phyloP scores from a whole-genome alignment of 2,113 vertebrate genomes.

The Tauraco erythrolophus region DNA sequence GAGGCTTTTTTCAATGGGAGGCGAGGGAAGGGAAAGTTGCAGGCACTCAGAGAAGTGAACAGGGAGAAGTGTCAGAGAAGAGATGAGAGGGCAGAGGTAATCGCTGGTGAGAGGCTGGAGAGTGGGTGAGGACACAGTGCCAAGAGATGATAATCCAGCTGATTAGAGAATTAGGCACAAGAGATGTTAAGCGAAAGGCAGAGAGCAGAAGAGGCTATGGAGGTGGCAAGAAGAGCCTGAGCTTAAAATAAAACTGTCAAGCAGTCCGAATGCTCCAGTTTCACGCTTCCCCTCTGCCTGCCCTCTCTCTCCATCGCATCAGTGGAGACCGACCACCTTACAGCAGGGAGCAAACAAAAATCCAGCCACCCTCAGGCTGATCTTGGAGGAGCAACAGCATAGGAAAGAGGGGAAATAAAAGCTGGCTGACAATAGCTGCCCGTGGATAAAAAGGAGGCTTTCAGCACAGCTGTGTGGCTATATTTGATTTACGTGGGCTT shows the following conservation, averaged over 20 bases:
- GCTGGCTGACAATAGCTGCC: neutral
- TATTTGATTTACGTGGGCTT: neutral
- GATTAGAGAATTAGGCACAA: conserved; percentile 36
- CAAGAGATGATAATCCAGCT: conserved; percentile 20
- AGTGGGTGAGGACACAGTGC: neutral
- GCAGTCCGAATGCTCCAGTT: neutral
- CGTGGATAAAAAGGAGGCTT: neutral
- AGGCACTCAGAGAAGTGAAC: neutral
- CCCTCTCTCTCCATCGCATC: neutral
- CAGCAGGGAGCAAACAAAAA: neutral
- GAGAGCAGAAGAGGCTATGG: neutral
- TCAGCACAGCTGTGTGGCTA: neutral
- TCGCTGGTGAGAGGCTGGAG: conserved; percentile 8
- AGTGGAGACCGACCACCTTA: neutral
- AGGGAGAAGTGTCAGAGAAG: neutral
- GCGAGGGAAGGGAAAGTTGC: neutral
- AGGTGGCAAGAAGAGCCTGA: neutral
- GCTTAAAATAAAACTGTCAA: conserved; percentile 25
- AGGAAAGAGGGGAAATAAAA: neutral
- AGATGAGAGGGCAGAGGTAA: neutral
- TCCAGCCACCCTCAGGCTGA: neutral
- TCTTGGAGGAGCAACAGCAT: neutral
- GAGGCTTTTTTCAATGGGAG: neutral
- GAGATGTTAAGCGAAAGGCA: conserved; percentile 12
- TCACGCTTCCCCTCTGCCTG: neutral